Base-by-base conservation (phyloP, 2,797 vertebrate species). In the Sebastes dallii region DNA sequence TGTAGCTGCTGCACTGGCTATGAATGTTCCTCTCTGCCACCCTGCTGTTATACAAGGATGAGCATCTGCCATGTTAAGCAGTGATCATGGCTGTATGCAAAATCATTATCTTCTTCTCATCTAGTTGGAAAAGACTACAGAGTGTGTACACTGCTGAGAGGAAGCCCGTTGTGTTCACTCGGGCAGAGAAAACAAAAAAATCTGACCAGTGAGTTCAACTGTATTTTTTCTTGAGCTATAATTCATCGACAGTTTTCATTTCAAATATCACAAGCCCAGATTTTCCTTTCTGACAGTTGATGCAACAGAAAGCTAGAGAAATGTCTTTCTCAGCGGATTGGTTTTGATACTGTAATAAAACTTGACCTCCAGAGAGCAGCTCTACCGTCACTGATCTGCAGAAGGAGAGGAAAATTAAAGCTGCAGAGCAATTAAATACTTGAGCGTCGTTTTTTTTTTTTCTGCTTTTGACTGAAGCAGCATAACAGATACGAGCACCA, bases 401-500 rank as follows among this genome's bases (percentile, higher is more conserved):
- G 34, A 27, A 54, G 77, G 12, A 46, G 54, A 80, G n/a, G 20
- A 30, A 77, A 78, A 73, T 65, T 54, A 66, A 61, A 81, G 64
- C 69, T 36, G 42, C 52, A 20, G 20, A 24, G 34, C 30, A 86
- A 69, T 77, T 72, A 60, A 34, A 69, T 3, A 25, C 34, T 66
- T 30, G 3, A 67, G 25, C 2, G 0, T 32, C 1, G 0, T 27
- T 58, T 29, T 59, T 29, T 71, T 71, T 29, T 71, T 65, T 55
- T 5, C 9, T 72, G 11, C 39, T 75, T 76, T 56, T 56, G 29
- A 79, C 25, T 79, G 66, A 81, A 82, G 79, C 30, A 64, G 32
- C 36, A 54, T 75, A 42, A 79, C 42, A 86, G 66, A 80, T 74
- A 66, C 14, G 64, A 85, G 61, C 55, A 66, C 69, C 69, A 79